Percentiles rank a stretch among this genome's conserved stretches.
These are phyloP conservation scores for Pteria penguin DNA, from an alignment of 2,888 invertebrate species.

Conservation along the genomic window DNA sequence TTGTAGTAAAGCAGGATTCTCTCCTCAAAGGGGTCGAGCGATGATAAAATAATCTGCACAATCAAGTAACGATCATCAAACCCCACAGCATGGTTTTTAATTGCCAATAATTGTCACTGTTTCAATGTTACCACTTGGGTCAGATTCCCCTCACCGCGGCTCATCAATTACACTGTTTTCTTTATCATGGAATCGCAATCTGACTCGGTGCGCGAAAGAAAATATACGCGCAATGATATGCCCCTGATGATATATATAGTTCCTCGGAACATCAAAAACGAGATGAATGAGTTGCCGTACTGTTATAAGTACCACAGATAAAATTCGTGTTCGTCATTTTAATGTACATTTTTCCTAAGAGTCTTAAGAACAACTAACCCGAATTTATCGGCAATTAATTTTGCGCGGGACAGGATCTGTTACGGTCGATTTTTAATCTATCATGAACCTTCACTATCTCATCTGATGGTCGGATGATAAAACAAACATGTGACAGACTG, in stretches of 20 bases:
- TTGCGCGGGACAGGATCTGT: conserved; percentile 7
- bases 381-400: conserved; percentile 27
- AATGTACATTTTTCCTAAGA: conserved; percentile 7
- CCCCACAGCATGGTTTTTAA: conserved; percentile 29
- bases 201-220: conserved; percentile 17
- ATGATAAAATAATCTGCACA: conserved; percentile 3
- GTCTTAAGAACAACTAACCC: conserved; percentile 9
- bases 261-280: conserved; percentile 15
- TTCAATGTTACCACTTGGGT: conserved; percentile 17
- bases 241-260: conserved; percentile 19
- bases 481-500: conserved; percentile 13
- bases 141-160: neutral
- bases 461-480: conserved; percentile 12
- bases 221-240: conserved; percentile 31
- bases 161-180: neutral
- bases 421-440: conserved; percentile 23
- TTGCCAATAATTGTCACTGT: conserved; percentile 40
- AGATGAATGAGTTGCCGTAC: conserved; percentile 23
- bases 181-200: conserved; percentile 8
- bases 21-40: neutral
- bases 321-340: conserved; percentile 28
- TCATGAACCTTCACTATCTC: neutral
- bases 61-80: conserved; percentile 36
- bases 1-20: conserved; percentile 7
- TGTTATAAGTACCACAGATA: conserved; percentile 23